phyloP scores from a whole-genome alignment of 2,797 vertebrate species.

The Sebastes paucispinis region DNA sequence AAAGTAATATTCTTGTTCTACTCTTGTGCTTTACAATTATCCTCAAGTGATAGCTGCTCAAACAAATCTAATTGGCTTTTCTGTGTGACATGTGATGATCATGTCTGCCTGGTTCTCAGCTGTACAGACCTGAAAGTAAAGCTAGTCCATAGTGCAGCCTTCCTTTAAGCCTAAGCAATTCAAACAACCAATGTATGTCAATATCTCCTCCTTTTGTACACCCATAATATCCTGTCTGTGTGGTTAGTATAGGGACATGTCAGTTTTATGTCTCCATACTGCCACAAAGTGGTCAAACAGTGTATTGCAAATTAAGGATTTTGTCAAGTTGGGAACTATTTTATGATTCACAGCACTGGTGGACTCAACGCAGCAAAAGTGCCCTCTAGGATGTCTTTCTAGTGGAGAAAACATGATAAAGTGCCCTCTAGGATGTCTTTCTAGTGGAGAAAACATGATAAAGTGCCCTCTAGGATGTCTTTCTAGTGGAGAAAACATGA shows the following conservation, averaged over 20 bases:
- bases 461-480: no score
- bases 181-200: background rate
- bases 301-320: background rate
- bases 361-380: background rate
- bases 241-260: background rate
- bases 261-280: conserved; percentile 7
- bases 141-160: background rate
- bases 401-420: background rate
- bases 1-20: conserved; percentile 22
- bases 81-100: background rate
- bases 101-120: background rate
- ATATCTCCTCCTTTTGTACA: background rate
- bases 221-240: background rate
- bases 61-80: conserved; percentile 70
- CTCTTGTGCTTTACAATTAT: conserved; percentile 15
- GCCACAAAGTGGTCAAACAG: conserved; percentile 35
- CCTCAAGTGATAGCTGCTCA: conserved; percentile 39
- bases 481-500: no score
- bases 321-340: background rate
- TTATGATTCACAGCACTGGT: background rate
- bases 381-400: background rate
- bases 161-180: background rate
- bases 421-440: no score
- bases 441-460: no score
- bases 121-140: background rate